These are phyloP conservation scores for Carpatolechia fugitivella DNA, from an alignment of 2,888 invertebrate species.

Conservation along the genomic window DNA sequence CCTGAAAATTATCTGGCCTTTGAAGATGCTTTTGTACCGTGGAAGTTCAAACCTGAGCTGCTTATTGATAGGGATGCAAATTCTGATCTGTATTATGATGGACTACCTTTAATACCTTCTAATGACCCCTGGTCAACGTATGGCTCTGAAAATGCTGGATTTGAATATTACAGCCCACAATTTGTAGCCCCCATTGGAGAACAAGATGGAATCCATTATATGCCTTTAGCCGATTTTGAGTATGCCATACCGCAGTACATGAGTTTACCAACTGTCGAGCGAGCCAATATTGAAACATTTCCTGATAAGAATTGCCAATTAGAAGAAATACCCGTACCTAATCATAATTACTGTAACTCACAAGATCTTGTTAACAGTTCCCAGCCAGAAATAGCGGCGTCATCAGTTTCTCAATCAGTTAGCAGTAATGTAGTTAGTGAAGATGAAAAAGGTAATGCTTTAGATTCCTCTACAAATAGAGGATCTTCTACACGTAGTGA, in stretches of 20 bases:
- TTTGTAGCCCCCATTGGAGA: conserved; percentile 53
- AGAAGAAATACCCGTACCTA: conserved; percentile 24
- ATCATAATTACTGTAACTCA: conserved; percentile 23
- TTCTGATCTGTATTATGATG: conserved; percentile 60
- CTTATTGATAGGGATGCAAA: conserved; percentile 49
- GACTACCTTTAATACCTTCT: conserved; percentile 59
- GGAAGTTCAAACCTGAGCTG: conserved; percentile 65
- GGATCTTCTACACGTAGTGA: conserved; percentile 59
- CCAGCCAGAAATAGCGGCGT: conserved; percentile 10
- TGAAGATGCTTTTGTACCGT: conserved; percentile 74
- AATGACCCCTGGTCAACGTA: conserved; percentile 71
- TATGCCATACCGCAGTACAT: conserved; percentile 68
- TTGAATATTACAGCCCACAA: conserved; percentile 61
- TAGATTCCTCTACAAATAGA: conserved; percentile 47
- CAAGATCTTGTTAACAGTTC: conserved; percentile 15
- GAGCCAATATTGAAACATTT: conserved; percentile 43
- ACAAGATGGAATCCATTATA: conserved; percentile 56
- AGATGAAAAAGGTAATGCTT: conserved; percentile 43
- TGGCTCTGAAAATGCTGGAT: conserved; percentile 53
- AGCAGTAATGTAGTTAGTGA: conserved; percentile 43
- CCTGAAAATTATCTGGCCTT: conserved; percentile 76
- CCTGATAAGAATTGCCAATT: conserved; percentile 29
- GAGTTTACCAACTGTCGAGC: conserved; percentile 60
- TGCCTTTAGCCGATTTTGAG: conserved; percentile 68
- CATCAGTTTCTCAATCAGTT: conserved; percentile 27